Evolutionary conservation across 2,888 invertebrate genomes (phyloP), one percentile per base, ranked within the genome.

Genomic region (Eupithecia abbreviata): DNA sequence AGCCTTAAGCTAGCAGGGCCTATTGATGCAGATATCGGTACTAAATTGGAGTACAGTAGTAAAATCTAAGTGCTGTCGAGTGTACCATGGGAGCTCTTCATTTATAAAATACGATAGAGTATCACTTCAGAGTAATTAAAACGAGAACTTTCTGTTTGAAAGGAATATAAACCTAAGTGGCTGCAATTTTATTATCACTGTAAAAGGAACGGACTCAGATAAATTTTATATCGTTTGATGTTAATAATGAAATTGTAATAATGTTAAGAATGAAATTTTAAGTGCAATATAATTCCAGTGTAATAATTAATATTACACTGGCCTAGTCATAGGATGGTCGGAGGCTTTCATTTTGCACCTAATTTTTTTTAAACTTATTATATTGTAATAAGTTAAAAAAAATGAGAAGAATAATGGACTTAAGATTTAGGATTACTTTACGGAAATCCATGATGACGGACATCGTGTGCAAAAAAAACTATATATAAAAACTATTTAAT

Each of bases 101-200:
- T 58, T 58, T 58, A 18, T 58, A 58, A 58, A 58, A 13, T 3
- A 58, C 7, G 2, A 13, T 9, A n/a, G 55, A 58, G 55, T 58
- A n/a, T 55, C n/a, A 6, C n/a, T 18, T 18, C 55, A 18, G 55
- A 58, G 55, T 58, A 58, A 58, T 58, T 58, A 58, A 58, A 58
- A 58, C 18, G 18, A 58, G 18, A 18, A 58, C 9, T 58, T 18
- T 77, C 73, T 73, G 73, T 73, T 79, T 71, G 67, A 68, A 62
- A 62, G 68, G 72, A 72, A 74, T 74, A 71, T 71, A 71, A 66
- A 74, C 69, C 68, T 72, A 62, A 77, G 71, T 45, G 71, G 71
- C 62, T 58, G 49, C 68, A 66, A 77, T 74, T 76, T 67, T 73
- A 83, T 83, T 66, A 72, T 47, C 65, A 72, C 55, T 74, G 43